phyloP scores from a whole-genome alignment of 2,888 invertebrate genomes.

The Conistra vaccinii region DNA sequence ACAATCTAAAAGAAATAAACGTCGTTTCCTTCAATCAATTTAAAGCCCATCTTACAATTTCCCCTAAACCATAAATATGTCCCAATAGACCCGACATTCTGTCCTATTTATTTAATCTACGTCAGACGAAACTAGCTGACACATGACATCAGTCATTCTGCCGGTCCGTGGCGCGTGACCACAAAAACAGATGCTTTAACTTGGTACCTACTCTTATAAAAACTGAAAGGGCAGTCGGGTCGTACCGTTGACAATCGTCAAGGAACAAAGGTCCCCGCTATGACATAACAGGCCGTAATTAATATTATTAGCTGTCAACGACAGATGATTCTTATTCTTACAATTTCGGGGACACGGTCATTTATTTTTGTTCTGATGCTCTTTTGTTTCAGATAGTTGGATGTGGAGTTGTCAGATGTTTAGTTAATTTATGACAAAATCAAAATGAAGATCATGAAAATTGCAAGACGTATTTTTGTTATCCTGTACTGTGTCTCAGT shows the following conservation, averaged over 20 bases:
- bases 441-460: background rate
- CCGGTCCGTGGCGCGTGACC: slow-evolving; percentile 78
- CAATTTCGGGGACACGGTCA: slow-evolving; percentile 49
- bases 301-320: slow-evolving; percentile 71
- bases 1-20: slow-evolving; percentile 48
- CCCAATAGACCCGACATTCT: slow-evolving; percentile 43
- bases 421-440: background rate
- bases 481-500: too few relatives aligned
- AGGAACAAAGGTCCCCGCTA: slow-evolving; percentile 77
- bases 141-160: slow-evolving; percentile 85
- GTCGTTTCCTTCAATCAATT: slow-evolving; percentile 34
- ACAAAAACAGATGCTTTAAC: slow-evolving; percentile 84
- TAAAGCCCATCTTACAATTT: slow-evolving; percentile 41
- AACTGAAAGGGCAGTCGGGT: slow-evolving; percentile 80
- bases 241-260: slow-evolving; percentile 80
- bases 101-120: slow-evolving; percentile 73
- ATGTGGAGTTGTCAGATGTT: background rate
- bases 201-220: slow-evolving; percentile 74
- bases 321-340: slow-evolving; percentile 65
- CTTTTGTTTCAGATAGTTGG: slow-evolving; percentile 48
- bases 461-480: background rate
- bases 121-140: slow-evolving; percentile 80
- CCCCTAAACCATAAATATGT: slow-evolving; percentile 48
- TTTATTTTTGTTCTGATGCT: slow-evolving; percentile 44
- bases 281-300: slow-evolving; percentile 75